These are phyloP conservation scores for Mola mola DNA, from an alignment of 2,113 vertebrate species.

Conservation along the genomic window DNA sequence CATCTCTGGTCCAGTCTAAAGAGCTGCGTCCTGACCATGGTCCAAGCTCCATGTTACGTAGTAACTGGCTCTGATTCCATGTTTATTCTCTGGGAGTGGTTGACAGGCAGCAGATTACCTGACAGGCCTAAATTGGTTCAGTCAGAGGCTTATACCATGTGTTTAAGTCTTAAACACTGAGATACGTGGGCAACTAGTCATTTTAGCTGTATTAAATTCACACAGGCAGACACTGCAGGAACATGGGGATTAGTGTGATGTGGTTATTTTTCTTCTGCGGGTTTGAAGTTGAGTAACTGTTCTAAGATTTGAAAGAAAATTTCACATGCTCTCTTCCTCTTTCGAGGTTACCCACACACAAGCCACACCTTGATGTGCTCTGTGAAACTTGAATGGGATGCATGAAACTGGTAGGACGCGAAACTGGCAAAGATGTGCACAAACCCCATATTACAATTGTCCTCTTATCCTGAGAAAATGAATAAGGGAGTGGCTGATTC, in stretches of 20 bases:
- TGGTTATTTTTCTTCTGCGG: background rate
- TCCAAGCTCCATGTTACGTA: background rate
- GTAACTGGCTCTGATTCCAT: background rate
- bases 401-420: slow-evolving; percentile 4
- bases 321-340: background rate
- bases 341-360: background rate
- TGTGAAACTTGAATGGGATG: slow-evolving; percentile 30
- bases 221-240: too few species aligned
- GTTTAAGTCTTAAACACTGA: background rate
- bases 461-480: slow-evolving; percentile 13
- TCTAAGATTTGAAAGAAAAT: background rate
- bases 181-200: background rate
- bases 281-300: background rate
- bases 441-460: slow-evolving; percentile 7
- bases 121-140: background rate
- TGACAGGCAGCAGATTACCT: slow-evolving; percentile 1
- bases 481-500: slow-evolving; percentile 12
- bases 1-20: too few species aligned
- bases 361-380: slow-evolving; percentile 14
- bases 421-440: slow-evolving; percentile 28
- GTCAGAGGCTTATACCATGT: background rate
- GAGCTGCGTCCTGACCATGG: background rate
- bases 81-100: background rate
- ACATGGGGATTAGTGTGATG: background rate
- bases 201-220: too few species aligned